These are phyloP conservation scores for Trachelus stipa DNA, from an alignment of 2,888 invertebrate species.

Conservation along the genomic window DNA sequence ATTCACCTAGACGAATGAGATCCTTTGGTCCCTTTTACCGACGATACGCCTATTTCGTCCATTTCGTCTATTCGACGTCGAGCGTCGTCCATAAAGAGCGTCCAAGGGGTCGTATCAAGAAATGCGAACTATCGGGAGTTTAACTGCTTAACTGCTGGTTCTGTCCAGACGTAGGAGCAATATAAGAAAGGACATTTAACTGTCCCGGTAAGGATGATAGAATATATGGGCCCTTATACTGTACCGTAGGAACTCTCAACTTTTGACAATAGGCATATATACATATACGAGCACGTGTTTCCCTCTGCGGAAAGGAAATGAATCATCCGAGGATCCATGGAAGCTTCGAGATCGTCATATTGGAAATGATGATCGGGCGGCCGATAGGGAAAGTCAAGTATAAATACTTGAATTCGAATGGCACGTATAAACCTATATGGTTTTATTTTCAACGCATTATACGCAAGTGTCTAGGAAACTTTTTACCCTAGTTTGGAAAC, in stretches of 20 bases:
- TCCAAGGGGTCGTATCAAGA: neutral
- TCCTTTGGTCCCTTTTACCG: no score
- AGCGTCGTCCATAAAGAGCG: no score
- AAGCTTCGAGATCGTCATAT: no score
- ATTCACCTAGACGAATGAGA: no score
- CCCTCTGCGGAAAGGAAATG: no score
- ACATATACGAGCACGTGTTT: neutral
- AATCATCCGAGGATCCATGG: no score
- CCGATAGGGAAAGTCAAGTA: neutral
- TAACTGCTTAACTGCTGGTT: conserved; percentile 3
- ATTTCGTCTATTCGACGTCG: no score
- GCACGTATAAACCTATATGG: conserved; percentile 7
- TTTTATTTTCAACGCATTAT: neutral
- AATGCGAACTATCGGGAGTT: conserved; percentile 2
- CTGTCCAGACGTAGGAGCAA: neutral
- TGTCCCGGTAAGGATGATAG: neutral
- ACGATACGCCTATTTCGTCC: no score
- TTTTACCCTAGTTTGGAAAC: neutral
- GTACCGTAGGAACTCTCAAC: neutral
- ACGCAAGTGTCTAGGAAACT: neutral
- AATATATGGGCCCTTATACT: neutral
- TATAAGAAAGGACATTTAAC: conserved; percentile 5
- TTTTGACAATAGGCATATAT: neutral
- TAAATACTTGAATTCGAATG: neutral
- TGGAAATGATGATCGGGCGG: no score